Evolutionary conservation across 2,113 vertebrate genomes (phyloP), one percentile per base, ranked within the genome.

Genomic region (Myxocyprinus asiaticus): DNA sequence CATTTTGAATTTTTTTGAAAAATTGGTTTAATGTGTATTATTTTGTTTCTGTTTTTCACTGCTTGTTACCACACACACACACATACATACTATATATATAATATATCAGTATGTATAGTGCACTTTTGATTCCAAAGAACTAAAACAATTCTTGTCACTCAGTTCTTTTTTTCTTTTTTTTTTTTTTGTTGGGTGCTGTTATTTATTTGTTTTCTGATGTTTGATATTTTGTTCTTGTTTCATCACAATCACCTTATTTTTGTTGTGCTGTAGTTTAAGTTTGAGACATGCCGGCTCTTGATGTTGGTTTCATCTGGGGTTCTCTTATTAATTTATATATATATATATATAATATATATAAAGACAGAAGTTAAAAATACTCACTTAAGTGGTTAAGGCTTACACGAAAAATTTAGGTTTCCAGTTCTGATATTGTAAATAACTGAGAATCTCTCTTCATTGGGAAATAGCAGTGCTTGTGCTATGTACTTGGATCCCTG

Each of bases 231-330:
- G 22, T 33, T 33, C 22, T 33, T 67, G n/a, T 79, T 70, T 80
- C 15, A 68, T 84, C 77, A 63, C 51, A 33, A 42, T 79, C 70
- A 44, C 72, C 72, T 77, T 45, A 77, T 75, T 76, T 58, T 53
- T 48, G 79, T 11, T 9, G 61, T 67, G 79, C 68, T 33, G 12
- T 73, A 69, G 67, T 77, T 70, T 81, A 67, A 67, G 67, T 1
- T 68, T 69, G 70, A 85, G 67, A 68, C 75, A 79, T 82, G 79
- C 45, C 75, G 59, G 62, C 9, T 42, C 53, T 72, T 10, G 22
- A 47, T 77, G 3, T 50, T 7, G 15, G 5, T 3, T 45, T 70
- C 9, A 5, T 15, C 12, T 14, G 12, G 12, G 44, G n/a, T 70
- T 17, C 7, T 43, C 43, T 56, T 55, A 56, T 48, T 55, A n/a